Evolutionary conservation across 2,888 invertebrate species (phyloP).

Genomic region (Polymixis lichenea): DNA sequence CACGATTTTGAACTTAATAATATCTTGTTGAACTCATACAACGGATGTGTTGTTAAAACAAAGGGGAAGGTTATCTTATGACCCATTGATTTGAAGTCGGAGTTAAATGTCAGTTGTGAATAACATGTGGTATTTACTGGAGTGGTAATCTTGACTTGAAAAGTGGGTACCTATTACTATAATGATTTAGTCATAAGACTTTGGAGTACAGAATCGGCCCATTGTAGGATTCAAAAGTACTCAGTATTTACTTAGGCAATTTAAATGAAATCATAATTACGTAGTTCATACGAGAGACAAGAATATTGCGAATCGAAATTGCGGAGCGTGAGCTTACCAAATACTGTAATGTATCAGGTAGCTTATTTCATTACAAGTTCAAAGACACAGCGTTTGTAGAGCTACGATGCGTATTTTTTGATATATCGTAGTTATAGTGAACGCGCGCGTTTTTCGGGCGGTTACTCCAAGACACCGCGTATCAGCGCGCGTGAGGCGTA

Average conservation of each 20-base stretch:
- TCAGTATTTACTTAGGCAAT: neutral
- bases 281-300: neutral
- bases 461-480: no score
- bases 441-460: no score
- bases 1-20: conserved; percentile 59
- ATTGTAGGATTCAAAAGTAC: no score
- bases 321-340: no score
- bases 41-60: conserved; percentile 28
- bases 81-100: conserved; percentile 8
- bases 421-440: no score
- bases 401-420: no score
- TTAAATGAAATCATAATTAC: neutral
- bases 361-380: no score
- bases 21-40: conserved; percentile 21
- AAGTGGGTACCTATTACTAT: neutral
- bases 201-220: neutral
- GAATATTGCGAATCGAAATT: neutral
- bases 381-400: no score
- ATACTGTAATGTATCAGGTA: no score
- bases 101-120: conserved; percentile 48
- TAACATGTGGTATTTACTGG: neutral
- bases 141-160: neutral
- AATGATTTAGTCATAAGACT: neutral
- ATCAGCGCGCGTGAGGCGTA: no score
- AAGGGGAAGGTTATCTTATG: conserved; percentile 18